These are phyloP conservation scores for Petroica traversi DNA, from an alignment of 2,113 vertebrate species.

Conservation along the genomic window DNA sequence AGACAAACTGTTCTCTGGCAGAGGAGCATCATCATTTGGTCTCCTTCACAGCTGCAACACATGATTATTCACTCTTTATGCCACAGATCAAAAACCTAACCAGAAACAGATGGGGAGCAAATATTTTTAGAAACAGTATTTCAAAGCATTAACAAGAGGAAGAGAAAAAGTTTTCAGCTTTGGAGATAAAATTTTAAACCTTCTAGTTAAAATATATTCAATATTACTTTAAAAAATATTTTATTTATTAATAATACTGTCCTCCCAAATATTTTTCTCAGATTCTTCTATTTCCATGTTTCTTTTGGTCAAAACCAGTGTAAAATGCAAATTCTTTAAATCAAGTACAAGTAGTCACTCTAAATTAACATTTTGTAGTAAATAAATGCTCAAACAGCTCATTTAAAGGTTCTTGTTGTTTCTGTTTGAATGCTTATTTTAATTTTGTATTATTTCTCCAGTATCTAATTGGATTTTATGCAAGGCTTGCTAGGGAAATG, in stretches of 20 bases:
- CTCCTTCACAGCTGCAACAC: slow-evolving; percentile 45
- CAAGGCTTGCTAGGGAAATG: background rate
- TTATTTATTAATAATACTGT: background rate
- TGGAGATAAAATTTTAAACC: background rate
- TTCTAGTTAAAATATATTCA: background rate
- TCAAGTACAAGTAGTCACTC: background rate
- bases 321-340: background rate
- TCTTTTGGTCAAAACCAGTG: background rate
- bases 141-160: slow-evolving; percentile 42
- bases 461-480: background rate
- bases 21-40: background rate
- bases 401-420: background rate
- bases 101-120: slow-evolving; percentile 52
- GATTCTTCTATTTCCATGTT: background rate
- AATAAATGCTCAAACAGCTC: background rate
- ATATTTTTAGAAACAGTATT: slow-evolving; percentile 59
- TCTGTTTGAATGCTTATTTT: background rate
- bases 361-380: background rate
- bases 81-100: slow-evolving; percentile 53
- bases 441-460: background rate
- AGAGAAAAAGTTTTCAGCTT: slow-evolving; percentile 34
- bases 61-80: slow-evolving; percentile 12
- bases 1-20: background rate
- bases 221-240: background rate
- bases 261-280: background rate